phyloP scores from a whole-genome alignment of 2,888 invertebrate species.

The Watsonalla binaria region DNA sequence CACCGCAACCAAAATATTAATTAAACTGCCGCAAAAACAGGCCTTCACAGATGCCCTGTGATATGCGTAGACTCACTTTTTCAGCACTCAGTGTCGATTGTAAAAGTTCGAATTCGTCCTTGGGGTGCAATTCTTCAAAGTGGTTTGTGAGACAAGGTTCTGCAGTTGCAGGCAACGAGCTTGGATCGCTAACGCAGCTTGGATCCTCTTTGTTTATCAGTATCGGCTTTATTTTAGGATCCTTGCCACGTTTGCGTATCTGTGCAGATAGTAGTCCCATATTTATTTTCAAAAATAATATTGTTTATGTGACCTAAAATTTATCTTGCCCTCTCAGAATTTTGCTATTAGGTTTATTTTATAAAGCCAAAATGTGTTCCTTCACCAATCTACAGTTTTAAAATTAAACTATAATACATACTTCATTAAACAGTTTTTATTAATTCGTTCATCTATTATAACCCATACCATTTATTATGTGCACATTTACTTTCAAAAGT shows the following conservation, averaged over 20 bases:
- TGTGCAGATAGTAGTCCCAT: slow-evolving; percentile 47
- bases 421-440: no score
- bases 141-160: slow-evolving; percentile 77
- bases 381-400: no score
- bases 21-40: not conserved
- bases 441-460: no score
- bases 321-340: not conserved
- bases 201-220: slow-evolving; percentile 86
- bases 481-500: no score
- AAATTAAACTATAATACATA: no score
- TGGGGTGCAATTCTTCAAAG: slow-evolving; percentile 88
- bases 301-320: not conserved
- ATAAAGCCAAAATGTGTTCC: no score
- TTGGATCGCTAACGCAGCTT: slow-evolving; percentile 75
- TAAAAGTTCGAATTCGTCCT: slow-evolving; percentile 84
- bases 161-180: slow-evolving; percentile 60
- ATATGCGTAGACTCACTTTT: slow-evolving; percentile 59
- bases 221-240: slow-evolving; percentile 86
- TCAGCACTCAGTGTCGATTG: slow-evolving; percentile 59
- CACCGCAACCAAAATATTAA: not conserved
- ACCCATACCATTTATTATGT: no score
- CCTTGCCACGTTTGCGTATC: slow-evolving; percentile 83
- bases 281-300: slow-evolving; percentile 5
- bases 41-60: not conserved
- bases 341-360: not conserved